Percentiles rank a stretch among this genome's conserved stretches.
Evolutionary conservation across 2,888 invertebrate species (phyloP).

Genomic region (Plutella xylostella): DNA sequence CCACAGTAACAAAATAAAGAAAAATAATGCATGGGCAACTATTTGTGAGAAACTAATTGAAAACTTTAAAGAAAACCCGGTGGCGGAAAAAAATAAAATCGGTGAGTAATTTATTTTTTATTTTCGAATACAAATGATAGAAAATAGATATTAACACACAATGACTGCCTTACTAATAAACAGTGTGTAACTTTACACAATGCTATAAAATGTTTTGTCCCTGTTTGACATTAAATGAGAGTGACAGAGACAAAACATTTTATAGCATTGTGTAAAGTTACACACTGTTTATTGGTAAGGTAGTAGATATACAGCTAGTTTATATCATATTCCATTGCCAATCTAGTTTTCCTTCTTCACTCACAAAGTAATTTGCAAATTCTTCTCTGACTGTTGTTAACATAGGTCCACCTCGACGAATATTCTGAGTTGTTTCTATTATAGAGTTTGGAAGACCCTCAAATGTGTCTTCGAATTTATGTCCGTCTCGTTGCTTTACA

Average conservation of each 20-base stretch:
- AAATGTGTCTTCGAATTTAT: background rate
- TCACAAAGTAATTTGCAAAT: constrained; percentile 24
- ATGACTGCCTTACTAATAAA: too few relatives aligned
- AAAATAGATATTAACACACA: constrained; percentile 14
- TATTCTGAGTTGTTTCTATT: constrained; percentile 19
- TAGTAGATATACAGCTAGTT: constrained; percentile 14
- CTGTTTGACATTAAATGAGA: too few relatives aligned
- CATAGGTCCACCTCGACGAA: constrained; percentile 21
- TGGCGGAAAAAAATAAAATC: constrained; percentile 18
- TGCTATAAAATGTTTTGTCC: too few relatives aligned
- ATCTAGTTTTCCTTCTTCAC: constrained; percentile 23
- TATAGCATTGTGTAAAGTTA: too few relatives aligned
- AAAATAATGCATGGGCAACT: constrained; percentile 22
- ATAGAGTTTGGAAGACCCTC: constrained; percentile 3
- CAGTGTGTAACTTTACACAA: too few relatives aligned
- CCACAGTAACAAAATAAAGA: constrained; percentile 22
- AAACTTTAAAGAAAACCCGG: constrained; percentile 21
- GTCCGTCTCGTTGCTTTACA: background rate
- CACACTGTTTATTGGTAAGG: too few relatives aligned
- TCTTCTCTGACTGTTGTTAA: constrained; percentile 21
- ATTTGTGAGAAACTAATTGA: constrained; percentile 21
- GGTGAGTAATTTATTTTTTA: constrained; percentile 12
- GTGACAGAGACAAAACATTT: too few relatives aligned
- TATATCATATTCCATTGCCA: constrained; percentile 23
- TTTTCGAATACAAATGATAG: too few relatives aligned